Evolutionary conservation across 2,797 vertebrate genomes (phyloP).

Genomic region (Erethizon dorsatum): DNA sequence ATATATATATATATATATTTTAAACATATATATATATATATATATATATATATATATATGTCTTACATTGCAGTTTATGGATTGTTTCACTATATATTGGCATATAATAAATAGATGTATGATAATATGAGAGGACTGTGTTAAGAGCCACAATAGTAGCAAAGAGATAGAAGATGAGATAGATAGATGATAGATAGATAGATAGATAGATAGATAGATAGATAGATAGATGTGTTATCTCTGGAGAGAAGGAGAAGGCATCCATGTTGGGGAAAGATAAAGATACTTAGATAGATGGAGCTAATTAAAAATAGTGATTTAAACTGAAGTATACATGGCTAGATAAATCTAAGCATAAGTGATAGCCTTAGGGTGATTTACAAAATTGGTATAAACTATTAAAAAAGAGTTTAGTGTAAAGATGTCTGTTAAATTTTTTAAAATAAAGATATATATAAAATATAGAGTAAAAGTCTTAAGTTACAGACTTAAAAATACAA

Average conservation of each 20-base stretch:
- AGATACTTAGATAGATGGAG: neutral
- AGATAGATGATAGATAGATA: neutral
- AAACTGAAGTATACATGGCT: neutral
- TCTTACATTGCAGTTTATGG: neutral
- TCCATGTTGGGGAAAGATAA: neutral
- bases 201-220: neutral
- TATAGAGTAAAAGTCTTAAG: neutral
- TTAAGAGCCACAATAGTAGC: neutral
- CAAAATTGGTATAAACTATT: neutral
- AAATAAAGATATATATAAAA: neutral
- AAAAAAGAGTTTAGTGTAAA: neutral
- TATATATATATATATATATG: too few species aligned
- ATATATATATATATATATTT: neutral
- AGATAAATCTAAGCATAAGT: constrained; percentile 30
- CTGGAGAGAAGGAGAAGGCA: neutral
- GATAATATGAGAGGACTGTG: neutral
- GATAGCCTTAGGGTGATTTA: neutral
- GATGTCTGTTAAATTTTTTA: neutral
- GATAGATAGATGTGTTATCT: neutral
- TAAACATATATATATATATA: too few species aligned
- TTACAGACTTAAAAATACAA: neutral
- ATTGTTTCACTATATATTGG: neutral
- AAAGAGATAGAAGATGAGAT: neutral
- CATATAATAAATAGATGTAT: neutral
- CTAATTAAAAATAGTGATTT: neutral